A percentile compares a stretch with the other conserved stretches of the same genome.
phyloP scores from a whole-genome alignment of 2,797 vertebrate genomes.

The Decapterus maruadsi region DNA sequence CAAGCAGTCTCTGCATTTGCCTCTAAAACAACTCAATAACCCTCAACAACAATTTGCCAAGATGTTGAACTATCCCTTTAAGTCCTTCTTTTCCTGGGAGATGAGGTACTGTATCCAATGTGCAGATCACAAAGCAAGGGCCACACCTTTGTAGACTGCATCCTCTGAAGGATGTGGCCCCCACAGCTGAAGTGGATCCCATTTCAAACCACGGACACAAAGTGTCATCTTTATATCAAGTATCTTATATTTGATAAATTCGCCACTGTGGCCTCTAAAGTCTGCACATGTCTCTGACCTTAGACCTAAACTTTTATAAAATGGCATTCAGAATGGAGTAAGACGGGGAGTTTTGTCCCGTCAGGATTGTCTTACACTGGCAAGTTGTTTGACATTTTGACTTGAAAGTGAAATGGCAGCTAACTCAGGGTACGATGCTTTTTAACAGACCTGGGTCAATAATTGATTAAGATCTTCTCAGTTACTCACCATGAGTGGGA shows the following conservation, averaged over 20 bases:
- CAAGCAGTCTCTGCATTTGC: too few relatives aligned
- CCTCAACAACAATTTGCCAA: too few relatives aligned
- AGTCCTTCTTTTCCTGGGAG: too few relatives aligned
- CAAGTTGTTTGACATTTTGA: constrained; percentile 54
- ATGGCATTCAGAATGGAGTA: background rate
- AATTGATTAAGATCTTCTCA: constrained; percentile 76
- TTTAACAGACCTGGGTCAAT: constrained; percentile 62
- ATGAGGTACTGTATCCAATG: too few relatives aligned
- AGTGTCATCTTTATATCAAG: too few relatives aligned
- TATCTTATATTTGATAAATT: background rate
- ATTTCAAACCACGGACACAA: too few relatives aligned
- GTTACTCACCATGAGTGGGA: constrained; percentile 63
- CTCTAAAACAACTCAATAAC: too few relatives aligned
- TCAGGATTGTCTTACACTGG: constrained; percentile 48
- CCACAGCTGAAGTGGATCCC: too few relatives aligned
- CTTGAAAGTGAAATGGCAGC: constrained; percentile 55
- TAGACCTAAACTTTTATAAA: constrained; percentile 20
- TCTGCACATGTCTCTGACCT: background rate
- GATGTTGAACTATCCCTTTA: too few relatives aligned
- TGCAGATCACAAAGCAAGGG: too few relatives aligned
- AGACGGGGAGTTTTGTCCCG: constrained; percentile 6
- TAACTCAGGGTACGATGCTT: constrained; percentile 36
- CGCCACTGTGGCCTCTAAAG: background rate
- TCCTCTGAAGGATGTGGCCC: too few relatives aligned
- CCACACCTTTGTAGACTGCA: too few relatives aligned